Percentiles rank a stretch among this genome's conserved stretches.
Evolutionary conservation across 2,888 invertebrate species (phyloP).

Genomic region (Orgyia antiqua): DNA sequence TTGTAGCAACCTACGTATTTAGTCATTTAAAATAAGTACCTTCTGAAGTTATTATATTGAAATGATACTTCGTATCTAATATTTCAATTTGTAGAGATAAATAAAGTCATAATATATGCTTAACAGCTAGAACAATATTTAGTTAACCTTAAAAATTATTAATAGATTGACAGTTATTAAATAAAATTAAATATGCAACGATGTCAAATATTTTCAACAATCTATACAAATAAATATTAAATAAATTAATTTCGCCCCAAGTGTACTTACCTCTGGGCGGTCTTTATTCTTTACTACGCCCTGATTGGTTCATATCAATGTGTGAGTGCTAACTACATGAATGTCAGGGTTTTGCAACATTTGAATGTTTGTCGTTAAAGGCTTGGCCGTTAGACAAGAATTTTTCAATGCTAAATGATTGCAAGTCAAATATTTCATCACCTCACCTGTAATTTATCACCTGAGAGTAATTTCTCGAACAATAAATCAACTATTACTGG

Average conservation of each 20-base stretch:
- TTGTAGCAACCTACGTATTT: too few species aligned
- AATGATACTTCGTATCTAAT: too few species aligned
- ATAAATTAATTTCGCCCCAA: conserved; percentile 23
- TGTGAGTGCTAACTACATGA: conserved; percentile 18
- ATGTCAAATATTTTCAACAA: too few species aligned
- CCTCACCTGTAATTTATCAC: conserved; percentile 5
- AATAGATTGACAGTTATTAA: too few species aligned
- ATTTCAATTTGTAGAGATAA: too few species aligned
- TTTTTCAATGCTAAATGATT: conserved; percentile 4
- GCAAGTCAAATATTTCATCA: conserved; percentile 1
- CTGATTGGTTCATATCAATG: conserved; percentile 28
- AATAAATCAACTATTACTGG: background rate
- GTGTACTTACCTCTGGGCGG: conserved; percentile 41
- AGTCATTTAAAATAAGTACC: too few species aligned
- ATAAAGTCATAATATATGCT: too few species aligned
- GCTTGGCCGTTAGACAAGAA: conserved; percentile 6
- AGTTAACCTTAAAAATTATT: too few species aligned
- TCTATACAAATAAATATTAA: too few species aligned
- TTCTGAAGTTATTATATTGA: too few species aligned
- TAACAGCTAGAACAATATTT: too few species aligned
- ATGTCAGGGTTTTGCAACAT: conserved; percentile 29
- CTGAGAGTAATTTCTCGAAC: background rate
- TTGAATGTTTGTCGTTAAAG: conserved; percentile 12
- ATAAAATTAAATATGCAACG: too few species aligned
- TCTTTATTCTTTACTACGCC: conserved; percentile 6